Conservation (phyloP, 2,797 vertebrate species). For the Nyctibius grandis region DNA sequence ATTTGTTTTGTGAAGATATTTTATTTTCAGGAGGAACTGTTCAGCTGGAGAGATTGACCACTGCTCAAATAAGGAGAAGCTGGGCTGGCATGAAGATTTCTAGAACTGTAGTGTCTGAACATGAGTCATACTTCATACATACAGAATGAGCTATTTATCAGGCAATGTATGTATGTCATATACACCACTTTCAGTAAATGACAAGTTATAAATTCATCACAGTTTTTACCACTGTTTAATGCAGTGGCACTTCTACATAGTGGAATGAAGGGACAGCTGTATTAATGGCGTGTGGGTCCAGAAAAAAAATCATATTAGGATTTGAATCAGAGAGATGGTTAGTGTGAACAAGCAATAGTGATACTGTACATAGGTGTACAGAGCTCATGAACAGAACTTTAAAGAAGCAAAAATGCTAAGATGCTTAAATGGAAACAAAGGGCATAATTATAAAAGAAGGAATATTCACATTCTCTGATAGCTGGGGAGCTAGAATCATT, state of each 20-base stretch:
- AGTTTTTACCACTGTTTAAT: background rate
- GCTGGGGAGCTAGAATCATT: background rate
- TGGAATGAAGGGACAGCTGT: background rate
- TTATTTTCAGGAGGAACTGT: background rate
- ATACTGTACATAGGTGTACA: rapidly evolving
- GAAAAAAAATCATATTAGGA: background rate
- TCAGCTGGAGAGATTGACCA: background rate
- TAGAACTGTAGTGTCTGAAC: background rate
- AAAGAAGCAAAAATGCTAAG: background rate
- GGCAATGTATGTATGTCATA: background rate
- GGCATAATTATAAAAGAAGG: background rate
- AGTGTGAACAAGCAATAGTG: background rate
- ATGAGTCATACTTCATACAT: background rate
- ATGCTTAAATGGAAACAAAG: background rate
- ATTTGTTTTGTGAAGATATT: background rate
- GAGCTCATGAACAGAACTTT: background rate
- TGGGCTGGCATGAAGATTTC: background rate
- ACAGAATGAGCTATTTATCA: background rate
- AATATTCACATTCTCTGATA: background rate
- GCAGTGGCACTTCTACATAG: background rate
- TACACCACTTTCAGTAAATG: background rate
- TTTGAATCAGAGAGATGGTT: background rate
- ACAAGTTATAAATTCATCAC: background rate
- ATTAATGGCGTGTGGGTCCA: background rate
- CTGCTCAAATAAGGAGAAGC: background rate